phyloP scores from a whole-genome alignment of 2,797 vertebrate species.

The Pseudomugil tenellus region DNA sequence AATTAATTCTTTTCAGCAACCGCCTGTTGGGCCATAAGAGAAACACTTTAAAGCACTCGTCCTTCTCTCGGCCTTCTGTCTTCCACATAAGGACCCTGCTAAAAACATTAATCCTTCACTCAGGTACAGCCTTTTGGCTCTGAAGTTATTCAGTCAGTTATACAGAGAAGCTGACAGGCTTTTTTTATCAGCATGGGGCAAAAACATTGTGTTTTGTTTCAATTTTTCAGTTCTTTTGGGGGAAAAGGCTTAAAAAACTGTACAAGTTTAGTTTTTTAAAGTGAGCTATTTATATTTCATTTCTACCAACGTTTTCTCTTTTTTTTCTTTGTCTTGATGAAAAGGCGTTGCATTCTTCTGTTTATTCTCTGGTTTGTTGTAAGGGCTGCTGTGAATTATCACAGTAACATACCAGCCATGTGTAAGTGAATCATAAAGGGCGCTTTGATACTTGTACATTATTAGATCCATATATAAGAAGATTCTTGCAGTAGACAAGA shows the following conservation, averaged over 20 bases:
- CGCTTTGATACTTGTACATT: not conserved
- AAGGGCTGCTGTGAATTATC: conserved; percentile 23
- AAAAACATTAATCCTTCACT: conserved; percentile 34
- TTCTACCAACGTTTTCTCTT: not conserved
- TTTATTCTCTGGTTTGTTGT: not conserved
- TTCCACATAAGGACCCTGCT: not conserved
- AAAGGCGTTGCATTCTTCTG: not conserved
- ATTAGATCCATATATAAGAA: conserved; percentile 4
- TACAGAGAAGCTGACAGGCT: conserved; percentile 15
- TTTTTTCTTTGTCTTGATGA: not conserved
- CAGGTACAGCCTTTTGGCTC: conserved; percentile 25
- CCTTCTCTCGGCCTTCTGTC: not conserved
- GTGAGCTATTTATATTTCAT: not conserved
- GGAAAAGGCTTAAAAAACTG: conserved; percentile 4
- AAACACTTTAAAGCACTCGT: not conserved
- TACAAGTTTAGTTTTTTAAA: not conserved
- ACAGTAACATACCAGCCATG: conserved; percentile 32
- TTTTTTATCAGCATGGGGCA: not conserved
- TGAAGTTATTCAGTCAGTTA: conserved; percentile 41
- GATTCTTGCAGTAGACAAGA: not conserved
- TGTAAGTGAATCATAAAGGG: conserved; percentile 9
- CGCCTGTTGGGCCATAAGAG: not conserved
- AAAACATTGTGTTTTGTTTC: not conserved
- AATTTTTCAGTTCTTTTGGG: not conserved
- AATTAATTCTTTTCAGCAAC: conserved; percentile 7